phyloP scores from a whole-genome alignment of 2,797 vertebrate species.

The Paguma larvata region DNA sequence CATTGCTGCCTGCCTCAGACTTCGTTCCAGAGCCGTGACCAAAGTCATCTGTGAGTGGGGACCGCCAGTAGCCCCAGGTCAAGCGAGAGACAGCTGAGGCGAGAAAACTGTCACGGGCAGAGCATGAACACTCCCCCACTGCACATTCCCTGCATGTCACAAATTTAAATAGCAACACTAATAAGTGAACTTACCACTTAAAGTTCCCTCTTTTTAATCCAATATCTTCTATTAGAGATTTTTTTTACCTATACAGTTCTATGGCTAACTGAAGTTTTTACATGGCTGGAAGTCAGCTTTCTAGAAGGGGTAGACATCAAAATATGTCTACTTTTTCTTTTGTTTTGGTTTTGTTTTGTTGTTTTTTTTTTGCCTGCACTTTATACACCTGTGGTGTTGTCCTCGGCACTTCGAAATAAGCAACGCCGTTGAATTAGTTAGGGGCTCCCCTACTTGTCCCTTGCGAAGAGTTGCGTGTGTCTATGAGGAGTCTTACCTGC shows the following conservation, averaged over 20 bases:
- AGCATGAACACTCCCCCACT: fast-evolving
- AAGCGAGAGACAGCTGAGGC: background rate
- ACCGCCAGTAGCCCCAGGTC: background rate
- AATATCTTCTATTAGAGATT: too few relatives aligned
- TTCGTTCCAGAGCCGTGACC: background rate
- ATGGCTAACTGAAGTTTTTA: background rate
- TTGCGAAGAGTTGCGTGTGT: background rate
- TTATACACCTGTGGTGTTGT: background rate
- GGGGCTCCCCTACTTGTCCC: background rate
- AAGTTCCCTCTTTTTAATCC: background rate
- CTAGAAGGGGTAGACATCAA: background rate
- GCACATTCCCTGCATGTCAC: background rate
- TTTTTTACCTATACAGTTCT: background rate
- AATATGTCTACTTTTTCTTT: background rate
- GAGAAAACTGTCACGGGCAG: too few relatives aligned
- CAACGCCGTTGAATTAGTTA: background rate
- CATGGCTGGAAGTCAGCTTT: background rate
- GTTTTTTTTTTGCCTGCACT: background rate
- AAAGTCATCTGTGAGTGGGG: background rate
- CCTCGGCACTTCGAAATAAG: background rate
- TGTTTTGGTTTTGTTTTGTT: too few relatives aligned
- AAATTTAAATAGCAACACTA: background rate
- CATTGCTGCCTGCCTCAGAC: too few relatives aligned
- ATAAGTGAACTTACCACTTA: too few relatives aligned
- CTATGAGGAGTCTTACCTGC: fast-evolving